Conservation (phyloP, 2,797 vertebrate genomes). For the Spheniscus humboldti region DNA sequence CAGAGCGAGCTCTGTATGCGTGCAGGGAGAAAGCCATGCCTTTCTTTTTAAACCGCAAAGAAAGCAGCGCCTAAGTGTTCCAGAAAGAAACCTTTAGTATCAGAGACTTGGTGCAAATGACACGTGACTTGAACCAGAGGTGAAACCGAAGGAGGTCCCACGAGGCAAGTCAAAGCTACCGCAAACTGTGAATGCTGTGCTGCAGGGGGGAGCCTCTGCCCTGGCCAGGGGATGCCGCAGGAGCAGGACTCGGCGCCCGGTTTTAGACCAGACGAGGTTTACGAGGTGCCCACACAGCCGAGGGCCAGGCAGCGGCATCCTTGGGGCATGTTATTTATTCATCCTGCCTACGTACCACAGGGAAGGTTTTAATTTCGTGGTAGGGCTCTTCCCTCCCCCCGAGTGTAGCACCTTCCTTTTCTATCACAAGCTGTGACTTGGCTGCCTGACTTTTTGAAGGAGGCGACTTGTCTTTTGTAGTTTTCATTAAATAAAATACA, state of each 20-base stretch:
- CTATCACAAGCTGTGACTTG: neutral
- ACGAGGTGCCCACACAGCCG: fast-evolving
- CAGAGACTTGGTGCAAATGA: neutral
- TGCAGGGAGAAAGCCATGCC: neutral
- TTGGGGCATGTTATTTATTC: neutral
- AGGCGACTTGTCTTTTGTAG: neutral
- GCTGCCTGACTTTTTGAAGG: neutral
- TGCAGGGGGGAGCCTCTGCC: neutral
- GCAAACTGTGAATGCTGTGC: neutral
- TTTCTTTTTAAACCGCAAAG: neutral
- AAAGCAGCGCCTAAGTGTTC: neutral
- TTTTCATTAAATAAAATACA: neutral
- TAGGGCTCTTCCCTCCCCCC: neutral
- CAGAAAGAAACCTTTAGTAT: neutral
- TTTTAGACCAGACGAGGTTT: neutral
- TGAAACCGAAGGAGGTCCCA: neutral
- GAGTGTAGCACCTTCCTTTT: neutral
- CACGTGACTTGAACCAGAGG: too few relatives aligned
- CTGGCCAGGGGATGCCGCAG: neutral
- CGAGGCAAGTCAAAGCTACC: neutral
- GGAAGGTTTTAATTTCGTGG: neutral
- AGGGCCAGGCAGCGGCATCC: neutral
- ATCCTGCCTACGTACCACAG: neutral
- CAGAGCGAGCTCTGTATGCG: neutral
- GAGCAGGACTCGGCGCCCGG: neutral